phyloP scores from a whole-genome alignment of 64 coral and sea anemone genomes.

The Trachythela sp. region DNA sequence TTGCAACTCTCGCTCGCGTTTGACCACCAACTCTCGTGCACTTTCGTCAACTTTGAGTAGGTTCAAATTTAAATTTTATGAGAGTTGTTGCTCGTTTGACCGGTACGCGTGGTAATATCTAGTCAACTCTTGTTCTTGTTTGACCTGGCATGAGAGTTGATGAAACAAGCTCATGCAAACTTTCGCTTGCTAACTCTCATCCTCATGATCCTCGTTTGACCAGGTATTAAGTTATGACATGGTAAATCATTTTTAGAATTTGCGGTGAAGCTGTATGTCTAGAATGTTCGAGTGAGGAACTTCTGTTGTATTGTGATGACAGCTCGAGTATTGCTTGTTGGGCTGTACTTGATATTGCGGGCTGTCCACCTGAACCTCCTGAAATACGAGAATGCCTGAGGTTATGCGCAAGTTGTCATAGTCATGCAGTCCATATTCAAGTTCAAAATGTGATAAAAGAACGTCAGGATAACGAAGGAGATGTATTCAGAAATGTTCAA shows the following conservation, averaged over 20 bases:
- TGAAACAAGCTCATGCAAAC: too few species aligned
- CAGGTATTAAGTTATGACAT: background rate
- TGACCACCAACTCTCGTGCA: too few species aligned
- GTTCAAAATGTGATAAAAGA: conserved; percentile 40
- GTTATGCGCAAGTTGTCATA: background rate
- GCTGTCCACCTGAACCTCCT: conserved; percentile 1
- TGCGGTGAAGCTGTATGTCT: background rate
- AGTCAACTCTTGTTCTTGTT: too few species aligned
- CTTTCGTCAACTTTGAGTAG: too few species aligned
- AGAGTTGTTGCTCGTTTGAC: too few species aligned
- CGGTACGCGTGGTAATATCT: too few species aligned
- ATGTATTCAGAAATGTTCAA: conserved; percentile 57
- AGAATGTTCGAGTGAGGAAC: conserved; percentile 1
- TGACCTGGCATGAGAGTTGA: too few species aligned
- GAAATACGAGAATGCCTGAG: conserved; percentile 4
- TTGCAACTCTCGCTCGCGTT: too few species aligned
- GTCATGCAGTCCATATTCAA: conserved; percentile 10
- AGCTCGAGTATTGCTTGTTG: background rate
- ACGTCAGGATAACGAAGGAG: conserved; percentile 9
- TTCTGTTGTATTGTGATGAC: background rate
- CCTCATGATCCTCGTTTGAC: background rate
- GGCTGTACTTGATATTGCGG: conserved; percentile 1
- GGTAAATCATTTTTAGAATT: background rate
- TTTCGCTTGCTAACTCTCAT: background rate
- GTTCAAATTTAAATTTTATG: too few species aligned